Evolutionary conservation across 2,113 vertebrate species (phyloP).

Genomic region (Carlito syrichta): DNA sequence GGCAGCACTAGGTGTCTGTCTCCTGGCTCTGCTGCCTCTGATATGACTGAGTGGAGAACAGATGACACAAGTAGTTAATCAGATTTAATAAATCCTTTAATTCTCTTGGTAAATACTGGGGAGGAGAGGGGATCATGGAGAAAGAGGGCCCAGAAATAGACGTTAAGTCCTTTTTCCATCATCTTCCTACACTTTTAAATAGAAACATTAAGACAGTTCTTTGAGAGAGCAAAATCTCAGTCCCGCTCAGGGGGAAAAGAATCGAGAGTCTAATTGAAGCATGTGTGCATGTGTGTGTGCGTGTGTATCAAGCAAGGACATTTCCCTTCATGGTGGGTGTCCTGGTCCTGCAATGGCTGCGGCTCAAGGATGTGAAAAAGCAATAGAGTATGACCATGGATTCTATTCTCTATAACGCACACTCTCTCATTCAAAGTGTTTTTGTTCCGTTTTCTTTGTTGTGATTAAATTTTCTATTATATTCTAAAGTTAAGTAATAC

Average conservation of each 20-base stretch:
- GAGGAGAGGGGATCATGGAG: slow-evolving; percentile 46
- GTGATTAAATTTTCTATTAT: not conserved
- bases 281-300: not conserved
- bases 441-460: not conserved
- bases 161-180: slow-evolving; percentile 60
- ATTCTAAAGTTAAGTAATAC: not conserved
- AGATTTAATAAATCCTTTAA: slow-evolving; percentile 75
- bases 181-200: slow-evolving; percentile 45
- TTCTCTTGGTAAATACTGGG: slow-evolving; percentile 66
- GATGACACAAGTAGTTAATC: slow-evolving; percentile 68
- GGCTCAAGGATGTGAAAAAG: not conserved
- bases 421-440: not conserved
- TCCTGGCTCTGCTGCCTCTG: not conserved
- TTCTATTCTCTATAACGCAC: not conserved
- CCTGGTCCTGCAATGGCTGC: not conserved
- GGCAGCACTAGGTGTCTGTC: not conserved
- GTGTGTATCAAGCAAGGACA: not conserved
- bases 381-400: not conserved
- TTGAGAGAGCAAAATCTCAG: not conserved
- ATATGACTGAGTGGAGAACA: slow-evolving; percentile 45
- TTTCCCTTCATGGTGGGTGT: not conserved
- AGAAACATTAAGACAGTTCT: slow-evolving; percentile 61
- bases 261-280: not conserved
- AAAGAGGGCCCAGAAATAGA: slow-evolving; percentile 62
- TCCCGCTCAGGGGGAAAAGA: slow-evolving; percentile 1